Conservation (phyloP, 2,797 vertebrate genomes). For the Neosilurus hyrtlii region DNA sequence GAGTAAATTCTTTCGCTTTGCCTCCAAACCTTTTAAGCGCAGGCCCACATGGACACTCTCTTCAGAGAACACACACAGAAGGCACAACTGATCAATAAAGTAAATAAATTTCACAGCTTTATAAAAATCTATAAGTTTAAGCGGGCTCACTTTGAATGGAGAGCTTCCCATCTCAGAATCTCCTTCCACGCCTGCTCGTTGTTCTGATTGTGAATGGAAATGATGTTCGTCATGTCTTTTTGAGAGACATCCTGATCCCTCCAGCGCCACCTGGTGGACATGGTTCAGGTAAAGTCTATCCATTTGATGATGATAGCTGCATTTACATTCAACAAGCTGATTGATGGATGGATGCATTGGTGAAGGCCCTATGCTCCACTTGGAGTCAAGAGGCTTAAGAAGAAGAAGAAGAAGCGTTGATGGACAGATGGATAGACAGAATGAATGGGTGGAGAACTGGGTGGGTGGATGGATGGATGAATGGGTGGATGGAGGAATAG, state of each 20-base stretch:
- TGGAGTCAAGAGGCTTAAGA: too few species aligned
- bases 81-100: background rate
- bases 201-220: conserved; percentile 85
- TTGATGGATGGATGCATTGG: too few species aligned
- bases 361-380: too few species aligned
- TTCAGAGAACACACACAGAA: conserved; percentile 44
- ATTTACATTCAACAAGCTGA: background rate
- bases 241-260: conserved; percentile 77
- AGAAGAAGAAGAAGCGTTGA: too few species aligned
- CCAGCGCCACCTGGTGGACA: conserved; percentile 78
- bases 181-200: conserved; percentile 86
- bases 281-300: too few species aligned
- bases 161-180: conserved; percentile 86
- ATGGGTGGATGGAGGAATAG: too few species aligned
- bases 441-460: background rate
- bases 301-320: background rate
- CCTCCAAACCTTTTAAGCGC: conserved; percentile 78
- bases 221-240: conserved; percentile 82
- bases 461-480: too few species aligned
- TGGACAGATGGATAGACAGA: background rate
- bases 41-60: conserved; percentile 82
- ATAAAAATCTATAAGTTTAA: background rate
- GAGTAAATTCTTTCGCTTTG: conserved; percentile 81
- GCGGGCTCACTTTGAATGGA: conserved; percentile 71
- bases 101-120: background rate